phyloP scores from a whole-genome alignment of 1,140 invertebrate species.

The Drosophila erecta region DNA sequence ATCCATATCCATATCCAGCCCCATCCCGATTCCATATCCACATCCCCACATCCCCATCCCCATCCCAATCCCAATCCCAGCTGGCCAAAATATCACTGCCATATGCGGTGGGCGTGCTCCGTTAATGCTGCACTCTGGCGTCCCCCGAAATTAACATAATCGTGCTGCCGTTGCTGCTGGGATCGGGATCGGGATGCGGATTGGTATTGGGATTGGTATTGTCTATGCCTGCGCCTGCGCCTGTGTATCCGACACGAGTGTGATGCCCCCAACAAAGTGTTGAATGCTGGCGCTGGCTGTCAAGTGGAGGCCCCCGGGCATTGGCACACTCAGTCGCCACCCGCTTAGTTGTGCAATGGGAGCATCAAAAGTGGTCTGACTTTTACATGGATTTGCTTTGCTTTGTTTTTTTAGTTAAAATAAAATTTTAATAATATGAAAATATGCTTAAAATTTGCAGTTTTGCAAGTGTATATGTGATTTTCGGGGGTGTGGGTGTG shows the following conservation, averaged over 20 bases:
- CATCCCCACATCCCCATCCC: slow-evolving; percentile 45
- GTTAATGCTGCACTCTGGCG: slow-evolving; percentile 66
- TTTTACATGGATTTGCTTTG: slow-evolving; percentile 25
- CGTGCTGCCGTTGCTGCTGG: slow-evolving; percentile 55
- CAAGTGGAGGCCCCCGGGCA: slow-evolving; percentile 69
- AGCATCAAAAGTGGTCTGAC: slow-evolving; percentile 43
- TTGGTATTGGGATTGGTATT: background rate
- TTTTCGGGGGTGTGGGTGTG: slow-evolving; percentile 9
- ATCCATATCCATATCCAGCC: slow-evolving; percentile 53
- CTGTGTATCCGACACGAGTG: slow-evolving; percentile 12
- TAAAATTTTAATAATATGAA: slow-evolving; percentile 64
- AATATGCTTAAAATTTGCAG: slow-evolving; percentile 65
- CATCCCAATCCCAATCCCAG: slow-evolving; percentile 45
- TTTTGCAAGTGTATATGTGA: slow-evolving; percentile 39
- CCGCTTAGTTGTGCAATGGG: slow-evolving; percentile 62
- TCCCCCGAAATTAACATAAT: slow-evolving; percentile 76
- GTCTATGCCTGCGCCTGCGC: slow-evolving; percentile 6
- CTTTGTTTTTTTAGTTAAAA: slow-evolving; percentile 30
- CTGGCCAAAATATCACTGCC: slow-evolving; percentile 74
- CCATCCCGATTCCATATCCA: slow-evolving; percentile 31
- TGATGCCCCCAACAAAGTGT: slow-evolving; percentile 68
- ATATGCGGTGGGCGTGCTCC: slow-evolving; percentile 81
- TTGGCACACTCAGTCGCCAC: slow-evolving; percentile 49
- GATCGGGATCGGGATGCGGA: slow-evolving; percentile 7
- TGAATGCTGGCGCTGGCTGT: slow-evolving; percentile 75